Evolutionary conservation across 2,113 vertebrate genomes (phyloP), one percentile per base, ranked within the genome.

Genomic region (Pterocles orientalis): DNA sequence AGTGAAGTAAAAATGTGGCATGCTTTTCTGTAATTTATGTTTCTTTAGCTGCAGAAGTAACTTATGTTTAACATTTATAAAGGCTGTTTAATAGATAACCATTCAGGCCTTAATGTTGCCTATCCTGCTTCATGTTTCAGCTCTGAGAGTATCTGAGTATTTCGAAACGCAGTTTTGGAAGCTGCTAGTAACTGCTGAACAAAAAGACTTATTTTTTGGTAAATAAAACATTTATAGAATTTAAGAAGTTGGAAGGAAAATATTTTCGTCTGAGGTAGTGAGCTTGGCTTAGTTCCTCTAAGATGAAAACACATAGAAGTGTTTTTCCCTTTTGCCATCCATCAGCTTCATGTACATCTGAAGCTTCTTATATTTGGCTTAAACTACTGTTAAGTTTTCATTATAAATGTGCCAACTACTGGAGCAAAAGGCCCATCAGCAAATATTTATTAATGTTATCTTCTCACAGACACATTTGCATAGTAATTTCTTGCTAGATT

Each of bases 401-500:
- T 94, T 90, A 92, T 93, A 92, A 92, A 95, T 66, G 36, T 95
- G 76, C 71, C 79, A 80, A 78, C 70, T 78, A 81, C 64, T 81
- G 68, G 56, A 97, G 90, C 51, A 92, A 78, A 95, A 80, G 85
- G 36, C 82, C 92, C 78, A 66, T 88, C 84, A 90, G 95, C 88
- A 97, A 97, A 94, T 94, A 92, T 95, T 97, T 96, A 92, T 92
- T 96, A 95, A 65, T 94, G 72, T 87, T 97, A 45, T 85, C 87
- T 91, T 90, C 93, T 72, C 23, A 60, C 77, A 94, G 73, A 80
- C 80, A 91, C 48, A 94, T 96, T 97, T 96, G 78, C 82, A 88
- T 97, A 95, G 84, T 96, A 96, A 97, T 94, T 97, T 97, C 47
- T 89, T 94, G 53, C 91, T 96, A 95, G 93, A 96, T 82, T 93